A percentile compares a stretch with the other conserved stretches of the same genome.
Evolutionary conservation across 2,888 invertebrate species (phyloP).

Genomic region (Serripes groenlandicus): DNA sequence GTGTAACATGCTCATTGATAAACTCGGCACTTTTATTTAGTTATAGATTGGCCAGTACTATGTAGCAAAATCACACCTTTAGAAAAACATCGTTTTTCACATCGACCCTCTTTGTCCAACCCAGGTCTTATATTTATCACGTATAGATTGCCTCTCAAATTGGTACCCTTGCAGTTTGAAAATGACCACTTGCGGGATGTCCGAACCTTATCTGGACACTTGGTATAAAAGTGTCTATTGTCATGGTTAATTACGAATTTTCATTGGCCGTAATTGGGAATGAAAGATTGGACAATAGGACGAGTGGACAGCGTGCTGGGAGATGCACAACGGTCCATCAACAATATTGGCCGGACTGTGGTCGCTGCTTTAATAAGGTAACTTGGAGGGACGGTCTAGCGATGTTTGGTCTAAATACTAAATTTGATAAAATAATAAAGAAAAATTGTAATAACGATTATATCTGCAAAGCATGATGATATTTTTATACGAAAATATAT

Average conservation of each 20-base stretch:
- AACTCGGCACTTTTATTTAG: no score
- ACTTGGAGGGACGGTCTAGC: no score
- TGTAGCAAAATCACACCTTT: no score
- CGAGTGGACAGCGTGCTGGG: slow-evolving; percentile 52
- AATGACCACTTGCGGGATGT: slow-evolving; percentile 61
- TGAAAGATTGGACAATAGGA: slow-evolving; percentile 66
- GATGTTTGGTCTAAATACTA: no score
- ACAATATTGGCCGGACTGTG: slow-evolving; percentile 14
- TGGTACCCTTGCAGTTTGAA: slow-evolving; percentile 65
- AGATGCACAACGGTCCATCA: slow-evolving; percentile 11
- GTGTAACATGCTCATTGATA: no score
- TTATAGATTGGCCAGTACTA: no score
- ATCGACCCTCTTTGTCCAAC: no score
- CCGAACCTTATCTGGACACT: slow-evolving; percentile 56
- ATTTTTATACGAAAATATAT: no score
- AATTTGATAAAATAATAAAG: no score
- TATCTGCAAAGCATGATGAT: no score
- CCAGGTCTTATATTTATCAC: slow-evolving; percentile 75
- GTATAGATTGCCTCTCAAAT: slow-evolving; percentile 66
- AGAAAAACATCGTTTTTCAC: no score
- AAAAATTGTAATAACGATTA: no score
- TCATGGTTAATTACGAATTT: slow-evolving; percentile 70
- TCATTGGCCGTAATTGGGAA: slow-evolving; percentile 72
- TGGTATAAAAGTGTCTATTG: slow-evolving; percentile 68
- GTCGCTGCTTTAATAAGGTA: background rate